phyloP scores from a whole-genome alignment of 1,140 invertebrate genomes.

The Neodiprion lecontei region DNA sequence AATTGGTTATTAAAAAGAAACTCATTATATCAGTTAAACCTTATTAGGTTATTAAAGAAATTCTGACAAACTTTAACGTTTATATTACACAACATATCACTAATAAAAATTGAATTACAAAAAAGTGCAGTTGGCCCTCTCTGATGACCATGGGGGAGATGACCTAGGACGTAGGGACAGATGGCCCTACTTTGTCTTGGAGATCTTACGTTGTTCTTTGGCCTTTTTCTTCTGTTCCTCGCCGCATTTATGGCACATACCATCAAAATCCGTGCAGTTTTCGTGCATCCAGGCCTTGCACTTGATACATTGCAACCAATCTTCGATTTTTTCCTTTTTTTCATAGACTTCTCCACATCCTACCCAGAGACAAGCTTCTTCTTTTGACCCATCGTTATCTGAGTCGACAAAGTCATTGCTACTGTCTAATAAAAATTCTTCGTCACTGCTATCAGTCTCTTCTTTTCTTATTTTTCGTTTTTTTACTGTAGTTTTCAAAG shows the following conservation, averaged over 20 bases:
- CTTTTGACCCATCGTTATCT: background rate
- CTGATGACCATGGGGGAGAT: too few relatives aligned
- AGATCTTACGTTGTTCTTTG: background rate
- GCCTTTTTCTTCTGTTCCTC: slow-evolving; percentile 27
- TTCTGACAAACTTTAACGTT: too few relatives aligned
- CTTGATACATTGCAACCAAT: slow-evolving; percentile 22
- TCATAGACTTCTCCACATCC: slow-evolving; percentile 21
- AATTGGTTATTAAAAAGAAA: too few relatives aligned
- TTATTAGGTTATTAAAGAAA: too few relatives aligned
- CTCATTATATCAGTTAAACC: too few relatives aligned
- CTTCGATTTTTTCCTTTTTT: slow-evolving; percentile 15
- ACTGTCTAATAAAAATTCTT: background rate
- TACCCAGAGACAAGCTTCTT: background rate
- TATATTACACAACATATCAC: too few relatives aligned
- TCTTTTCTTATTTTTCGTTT: background rate
- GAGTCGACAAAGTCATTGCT: background rate
- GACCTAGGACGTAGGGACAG: too few relatives aligned
- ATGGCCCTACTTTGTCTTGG: too few relatives aligned
- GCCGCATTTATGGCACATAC: slow-evolving; percentile 18
- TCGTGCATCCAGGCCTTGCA: slow-evolving; percentile 23
- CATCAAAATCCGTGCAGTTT: slow-evolving; percentile 22
- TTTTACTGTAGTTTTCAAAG: background rate
- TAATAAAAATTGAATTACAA: too few relatives aligned
- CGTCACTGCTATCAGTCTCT: slow-evolving; percentile 17
- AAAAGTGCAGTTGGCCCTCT: too few relatives aligned